A percentile compares a stretch with the other conserved stretches of the same genome.
Conservation (phyloP, 2,888 invertebrate species). For the Crocallis elinguaria region DNA sequence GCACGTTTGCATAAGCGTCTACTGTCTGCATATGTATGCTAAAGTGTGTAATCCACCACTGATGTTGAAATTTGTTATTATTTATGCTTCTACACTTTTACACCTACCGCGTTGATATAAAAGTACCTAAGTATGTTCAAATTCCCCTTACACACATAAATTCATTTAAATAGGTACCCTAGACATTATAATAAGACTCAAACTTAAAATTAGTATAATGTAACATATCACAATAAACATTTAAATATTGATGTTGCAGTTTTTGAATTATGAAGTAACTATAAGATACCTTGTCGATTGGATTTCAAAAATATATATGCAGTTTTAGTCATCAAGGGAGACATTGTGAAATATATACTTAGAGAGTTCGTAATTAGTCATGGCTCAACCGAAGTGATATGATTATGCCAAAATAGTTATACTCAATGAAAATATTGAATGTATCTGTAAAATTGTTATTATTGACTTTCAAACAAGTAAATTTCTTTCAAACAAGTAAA, state of each 20-base stretch:
- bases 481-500: too few species aligned
- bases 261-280: conserved; percentile 14
- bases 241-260: conserved; percentile 17
- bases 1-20: too few species aligned
- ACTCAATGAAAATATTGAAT: neutral
- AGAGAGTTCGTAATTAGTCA: neutral
- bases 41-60: too few species aligned
- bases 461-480: too few species aligned
- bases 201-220: conserved; percentile 18
- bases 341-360: too few species aligned
- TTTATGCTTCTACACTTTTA: too few species aligned
- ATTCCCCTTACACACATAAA: neutral
- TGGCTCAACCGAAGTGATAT: conserved; percentile 19
- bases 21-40: too few species aligned
- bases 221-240: conserved; percentile 35
- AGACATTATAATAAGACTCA: conserved; percentile 9
- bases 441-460: too few species aligned
- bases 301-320: neutral
- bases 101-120: too few species aligned
- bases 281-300: neutral
- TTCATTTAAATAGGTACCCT: neutral
- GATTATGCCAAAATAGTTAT: conserved; percentile 23
- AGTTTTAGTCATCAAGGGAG: too few species aligned
- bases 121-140: neutral
- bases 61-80: too few species aligned